Base-by-base conservation (phyloP, 2,797 vertebrate genomes). In the Arvicola amphibius region DNA sequence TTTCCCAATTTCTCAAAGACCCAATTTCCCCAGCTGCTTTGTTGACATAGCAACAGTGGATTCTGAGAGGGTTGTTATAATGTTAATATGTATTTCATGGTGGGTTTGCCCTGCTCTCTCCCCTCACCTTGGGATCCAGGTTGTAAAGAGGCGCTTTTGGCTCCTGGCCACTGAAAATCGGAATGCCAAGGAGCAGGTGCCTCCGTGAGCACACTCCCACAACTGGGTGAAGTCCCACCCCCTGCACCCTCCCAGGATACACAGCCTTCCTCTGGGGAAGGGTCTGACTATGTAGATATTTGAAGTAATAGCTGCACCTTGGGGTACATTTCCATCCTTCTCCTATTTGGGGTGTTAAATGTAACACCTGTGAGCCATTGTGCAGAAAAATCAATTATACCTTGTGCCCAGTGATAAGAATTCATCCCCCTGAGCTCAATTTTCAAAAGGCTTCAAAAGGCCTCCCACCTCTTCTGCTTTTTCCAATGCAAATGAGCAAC, bases 401-500 rank as follows among this genome's bases (percentile, higher is more conserved):
- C 94, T 96, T 94, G 92, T 86, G 95, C 94, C 97, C 91, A 93
- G 94, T 97, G 97, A 97, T 97, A 97, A 95, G 88, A 98, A 97
- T 96, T 96, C 95, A 95, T 97, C 93, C 96, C 94, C 79, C 88
- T 92, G 90, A 96, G 97, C 92, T 94, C 96, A 87, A 37, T 97
- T 97, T 97, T 97, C 88, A 96, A 97, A 98, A 97, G 95, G 91
- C 84, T 97, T 97, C 95, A 95, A 97, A 97, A 97, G 97, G 94
- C 94, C 95, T 97, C 97, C 97, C 95, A 97, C 96, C 87, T 96
- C 86, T 96, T 92, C 94, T 61, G 56, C 92, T 97, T 95, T 97
- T 97, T 96, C 93, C 97, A 93, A 97, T 97, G 97, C 96, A 98
- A 98, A 97, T 97, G 92, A 97, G 94, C 97, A 97, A 96, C 92